A percentile compares a stretch with the other conserved stretches of the same genome.
phyloP scores from a whole-genome alignment of 2,113 vertebrate species.

The Scomber scombrus region DNA sequence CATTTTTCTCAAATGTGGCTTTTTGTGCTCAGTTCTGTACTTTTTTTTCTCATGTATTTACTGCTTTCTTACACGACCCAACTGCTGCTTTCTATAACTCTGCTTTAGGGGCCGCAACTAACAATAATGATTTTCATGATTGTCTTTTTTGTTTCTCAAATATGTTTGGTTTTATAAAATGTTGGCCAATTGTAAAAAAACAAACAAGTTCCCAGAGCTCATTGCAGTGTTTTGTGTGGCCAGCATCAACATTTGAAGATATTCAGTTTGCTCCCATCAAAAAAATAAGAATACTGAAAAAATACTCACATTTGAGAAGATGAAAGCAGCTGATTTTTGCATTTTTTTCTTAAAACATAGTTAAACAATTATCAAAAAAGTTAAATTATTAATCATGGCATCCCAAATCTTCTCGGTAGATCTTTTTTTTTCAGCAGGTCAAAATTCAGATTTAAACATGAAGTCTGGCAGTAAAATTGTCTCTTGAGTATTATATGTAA shows the following conservation, averaged over 20 bases:
- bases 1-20: not conserved
- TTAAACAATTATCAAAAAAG: not conserved
- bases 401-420: not conserved
- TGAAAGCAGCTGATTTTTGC: too few relatives aligned
- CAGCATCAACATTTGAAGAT: not conserved
- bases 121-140: not conserved
- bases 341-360: too few relatives aligned
- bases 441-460: too few relatives aligned
- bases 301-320: too few relatives aligned
- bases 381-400: not conserved
- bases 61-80: not conserved
- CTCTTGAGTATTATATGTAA: too few relatives aligned
- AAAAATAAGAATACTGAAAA: too few relatives aligned
- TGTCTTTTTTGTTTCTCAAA: not conserved
- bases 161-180: too few relatives aligned
- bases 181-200: too few relatives aligned
- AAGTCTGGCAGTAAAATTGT: too few relatives aligned
- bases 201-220: too few relatives aligned
- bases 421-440: too few relatives aligned
- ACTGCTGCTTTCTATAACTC: not conserved
- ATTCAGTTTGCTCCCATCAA: not conserved
- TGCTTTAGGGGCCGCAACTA: not conserved
- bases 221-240: not conserved
- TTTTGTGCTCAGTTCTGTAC: not conserved
- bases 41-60: conserved; percentile 7